phyloP scores from a whole-genome alignment of 2,113 vertebrate species.

The Euleptes europaea region DNA sequence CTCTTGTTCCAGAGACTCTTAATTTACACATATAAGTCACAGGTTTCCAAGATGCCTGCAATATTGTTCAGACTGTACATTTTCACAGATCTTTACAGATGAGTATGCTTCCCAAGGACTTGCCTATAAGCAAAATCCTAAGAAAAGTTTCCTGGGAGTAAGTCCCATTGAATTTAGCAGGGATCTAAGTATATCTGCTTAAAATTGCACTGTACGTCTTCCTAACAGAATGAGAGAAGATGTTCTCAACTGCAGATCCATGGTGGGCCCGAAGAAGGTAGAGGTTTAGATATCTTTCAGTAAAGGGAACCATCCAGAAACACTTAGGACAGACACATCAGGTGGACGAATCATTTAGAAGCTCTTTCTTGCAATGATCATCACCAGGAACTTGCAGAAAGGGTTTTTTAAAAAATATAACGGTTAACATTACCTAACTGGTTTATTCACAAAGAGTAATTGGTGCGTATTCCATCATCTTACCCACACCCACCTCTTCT shows the following conservation, averaged over 20 bases:
- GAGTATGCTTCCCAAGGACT: not conserved
- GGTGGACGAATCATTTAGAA: constrained; percentile 11
- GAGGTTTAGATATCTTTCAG: not conserved
- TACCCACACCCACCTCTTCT: constrained; percentile 66
- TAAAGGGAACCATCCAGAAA: constrained; percentile 10
- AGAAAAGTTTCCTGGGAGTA: too few species aligned
- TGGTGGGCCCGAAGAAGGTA: not conserved
- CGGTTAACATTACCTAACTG: constrained; percentile 48
- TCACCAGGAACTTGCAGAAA: constrained; percentile 32
- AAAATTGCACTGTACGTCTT: too few species aligned
- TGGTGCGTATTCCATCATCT: constrained; percentile 65
- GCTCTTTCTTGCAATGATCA: constrained; percentile 21
- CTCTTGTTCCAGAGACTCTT: not conserved
- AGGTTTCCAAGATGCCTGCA: not conserved
- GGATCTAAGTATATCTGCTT: too few species aligned
- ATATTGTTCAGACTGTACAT: not conserved
- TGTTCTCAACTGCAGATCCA: not conserved
- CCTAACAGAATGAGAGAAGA: not conserved
- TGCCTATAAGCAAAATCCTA: not conserved
- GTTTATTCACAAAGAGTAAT: constrained; percentile 59
- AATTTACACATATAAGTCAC: not conserved
- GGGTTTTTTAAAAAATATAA: constrained; percentile 37
- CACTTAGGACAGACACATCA: not conserved
- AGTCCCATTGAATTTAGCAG: too few species aligned
- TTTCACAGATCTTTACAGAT: not conserved